A percentile compares a stretch with the other conserved stretches of the same genome.
These are phyloP conservation scores for Anoplius nigerrimus DNA, from an alignment of 2,888 invertebrate species.

Conservation along the genomic window DNA sequence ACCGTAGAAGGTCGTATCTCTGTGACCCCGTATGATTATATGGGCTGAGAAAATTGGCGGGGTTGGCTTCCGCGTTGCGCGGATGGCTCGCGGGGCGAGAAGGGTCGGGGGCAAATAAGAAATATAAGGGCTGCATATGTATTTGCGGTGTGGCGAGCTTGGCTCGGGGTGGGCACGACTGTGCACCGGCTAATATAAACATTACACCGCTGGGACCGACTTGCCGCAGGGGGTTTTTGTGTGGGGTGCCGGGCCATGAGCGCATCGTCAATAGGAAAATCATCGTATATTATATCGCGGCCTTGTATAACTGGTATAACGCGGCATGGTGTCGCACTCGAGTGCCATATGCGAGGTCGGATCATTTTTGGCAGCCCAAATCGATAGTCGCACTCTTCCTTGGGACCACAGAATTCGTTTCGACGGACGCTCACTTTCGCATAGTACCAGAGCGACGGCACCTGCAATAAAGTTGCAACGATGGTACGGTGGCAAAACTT, in stretches of 20 bases:
- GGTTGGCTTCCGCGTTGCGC: constrained; percentile 49
- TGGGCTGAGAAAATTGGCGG: constrained; percentile 64
- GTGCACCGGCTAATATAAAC: constrained; percentile 71
- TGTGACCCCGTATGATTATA: constrained; percentile 69
- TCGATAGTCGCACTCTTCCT: constrained; percentile 24
- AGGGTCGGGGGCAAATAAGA: background rate
- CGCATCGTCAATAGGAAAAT: constrained; percentile 46
- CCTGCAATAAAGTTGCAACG: too few relatives aligned
- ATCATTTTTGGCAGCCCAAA: constrained; percentile 22
- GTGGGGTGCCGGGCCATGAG: constrained; percentile 32
- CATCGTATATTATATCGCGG: constrained; percentile 22
- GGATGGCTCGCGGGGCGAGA: constrained; percentile 1
- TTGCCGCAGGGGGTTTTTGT: constrained; percentile 55
- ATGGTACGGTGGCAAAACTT: too few relatives aligned
- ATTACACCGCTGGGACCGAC: constrained; percentile 64
- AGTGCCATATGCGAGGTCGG: constrained; percentile 60
- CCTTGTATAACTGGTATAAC: constrained; percentile 56
- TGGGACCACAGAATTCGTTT: too few relatives aligned
- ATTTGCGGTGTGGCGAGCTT: background rate
- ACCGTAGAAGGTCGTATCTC: constrained; percentile 51
- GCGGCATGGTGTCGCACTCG: constrained; percentile 42
- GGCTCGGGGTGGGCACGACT: constrained; percentile 38
- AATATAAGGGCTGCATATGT: too few relatives aligned
- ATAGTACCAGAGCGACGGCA: too few relatives aligned
- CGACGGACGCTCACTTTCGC: too few relatives aligned